Evolutionary conservation across 2,888 invertebrate genomes (phyloP).

Genomic region (Bombyx huttoni): DNA sequence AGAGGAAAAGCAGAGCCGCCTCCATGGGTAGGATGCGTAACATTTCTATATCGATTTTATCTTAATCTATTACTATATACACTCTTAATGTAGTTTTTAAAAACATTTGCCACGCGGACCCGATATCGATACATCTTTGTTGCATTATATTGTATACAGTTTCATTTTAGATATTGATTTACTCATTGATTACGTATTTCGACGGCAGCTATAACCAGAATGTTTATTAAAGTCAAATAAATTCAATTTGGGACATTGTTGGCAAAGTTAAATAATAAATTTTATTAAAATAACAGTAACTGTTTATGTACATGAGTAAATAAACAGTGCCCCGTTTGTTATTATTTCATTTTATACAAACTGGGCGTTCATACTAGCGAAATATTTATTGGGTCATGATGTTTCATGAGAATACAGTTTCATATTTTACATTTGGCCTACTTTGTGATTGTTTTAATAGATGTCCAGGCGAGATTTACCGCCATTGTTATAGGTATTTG

Average conservation of each 20-base stretch:
- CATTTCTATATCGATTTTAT: no score
- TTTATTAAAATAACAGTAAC: slow-evolving; percentile 4
- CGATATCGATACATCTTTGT: no score
- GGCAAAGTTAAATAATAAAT: slow-evolving; percentile 9
- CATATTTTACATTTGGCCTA: slow-evolving; percentile 6
- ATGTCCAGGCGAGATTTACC: no score
- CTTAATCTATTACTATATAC: no score
- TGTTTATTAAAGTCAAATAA: slow-evolving; percentile 7
- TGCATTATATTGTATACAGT: no score
- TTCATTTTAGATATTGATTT: neutral
- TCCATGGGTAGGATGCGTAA: no score
- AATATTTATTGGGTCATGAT: slow-evolving; percentile 31
- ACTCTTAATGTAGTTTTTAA: no score
- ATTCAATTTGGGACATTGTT: slow-evolving; percentile 12
- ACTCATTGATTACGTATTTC: neutral
- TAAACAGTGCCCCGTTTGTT: slow-evolving; percentile 15
- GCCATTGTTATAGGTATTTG: no score
- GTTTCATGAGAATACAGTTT: slow-evolving; percentile 24
- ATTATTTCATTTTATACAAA: slow-evolving; percentile 9
- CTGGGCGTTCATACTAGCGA: slow-evolving; percentile 9
- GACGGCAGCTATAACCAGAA: neutral
- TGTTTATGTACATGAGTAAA: slow-evolving; percentile 12
- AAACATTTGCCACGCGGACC: no score
- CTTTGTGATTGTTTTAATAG: no score
- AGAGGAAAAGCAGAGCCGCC: no score